A percentile compares a stretch with the other conserved stretches of the same genome.
phyloP scores from a whole-genome alignment of 2,797 vertebrate species.

The Lacerta agilis region DNA sequence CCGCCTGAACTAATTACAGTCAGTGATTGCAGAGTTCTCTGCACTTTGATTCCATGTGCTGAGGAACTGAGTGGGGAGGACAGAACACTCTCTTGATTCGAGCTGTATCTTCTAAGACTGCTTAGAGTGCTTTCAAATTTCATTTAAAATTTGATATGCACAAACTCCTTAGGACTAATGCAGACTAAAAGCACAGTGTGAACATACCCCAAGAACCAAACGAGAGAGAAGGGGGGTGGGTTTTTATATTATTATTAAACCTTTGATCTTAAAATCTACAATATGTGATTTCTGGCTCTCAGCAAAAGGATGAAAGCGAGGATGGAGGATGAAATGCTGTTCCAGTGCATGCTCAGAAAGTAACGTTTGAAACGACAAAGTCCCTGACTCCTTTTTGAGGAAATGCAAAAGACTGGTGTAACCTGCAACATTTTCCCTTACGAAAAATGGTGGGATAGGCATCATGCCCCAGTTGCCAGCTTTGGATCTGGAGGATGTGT shows the following conservation, averaged over 20 bases:
- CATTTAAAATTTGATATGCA: background rate
- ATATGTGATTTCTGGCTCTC: background rate
- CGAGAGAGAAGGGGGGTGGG: background rate
- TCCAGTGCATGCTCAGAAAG: background rate
- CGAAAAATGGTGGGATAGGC: background rate
- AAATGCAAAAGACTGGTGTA: background rate
- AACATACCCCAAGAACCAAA: background rate
- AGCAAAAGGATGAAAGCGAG: background rate
- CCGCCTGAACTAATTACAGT: slow-evolving; percentile 14
- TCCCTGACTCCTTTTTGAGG: too few species aligned
- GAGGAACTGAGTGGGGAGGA: background rate
- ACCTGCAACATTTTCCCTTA: background rate
- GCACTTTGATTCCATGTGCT: background rate
- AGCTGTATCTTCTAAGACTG: background rate
- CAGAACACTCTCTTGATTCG: background rate
- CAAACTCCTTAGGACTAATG: background rate
- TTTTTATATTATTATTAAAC: background rate
- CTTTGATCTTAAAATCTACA: slow-evolving; percentile 1
- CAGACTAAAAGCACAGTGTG: background rate
- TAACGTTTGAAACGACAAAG: background rate
- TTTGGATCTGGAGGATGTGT: background rate
- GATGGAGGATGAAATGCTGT: background rate
- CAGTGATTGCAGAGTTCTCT: background rate
- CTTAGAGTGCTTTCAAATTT: background rate
- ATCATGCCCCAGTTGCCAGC: background rate